A percentile compares a stretch with the other conserved stretches of the same genome.
Conservation (phyloP, 2,113 vertebrate genomes). For the Paratilapia polleni region DNA sequence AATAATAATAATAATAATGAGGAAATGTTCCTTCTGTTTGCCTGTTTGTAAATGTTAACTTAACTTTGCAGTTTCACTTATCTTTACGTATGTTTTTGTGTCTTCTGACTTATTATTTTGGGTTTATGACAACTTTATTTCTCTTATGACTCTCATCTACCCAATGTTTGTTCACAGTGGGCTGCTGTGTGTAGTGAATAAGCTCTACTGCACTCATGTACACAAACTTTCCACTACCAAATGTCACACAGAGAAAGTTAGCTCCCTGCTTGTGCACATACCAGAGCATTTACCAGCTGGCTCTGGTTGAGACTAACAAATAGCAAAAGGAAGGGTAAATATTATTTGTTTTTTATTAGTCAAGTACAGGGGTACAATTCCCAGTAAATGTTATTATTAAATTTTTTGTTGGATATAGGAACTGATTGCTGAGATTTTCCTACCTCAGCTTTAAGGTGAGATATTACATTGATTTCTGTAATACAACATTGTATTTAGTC, state of each 20-base stretch:
- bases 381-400: not conserved
- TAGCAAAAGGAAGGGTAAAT: not conserved
- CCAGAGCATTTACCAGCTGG: too few relatives aligned
- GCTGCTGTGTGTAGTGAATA: not conserved
- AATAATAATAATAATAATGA: constrained; percentile 24
- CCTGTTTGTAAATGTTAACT: not conserved
- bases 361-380: not conserved
- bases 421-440: not conserved
- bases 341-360: not conserved
- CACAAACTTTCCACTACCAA: not conserved
- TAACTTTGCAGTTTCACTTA: not conserved
- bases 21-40: not conserved
- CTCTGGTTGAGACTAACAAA: not conserved
- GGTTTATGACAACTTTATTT: not conserved
- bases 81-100: too few relatives aligned
- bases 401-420: not conserved
- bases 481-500: not conserved
- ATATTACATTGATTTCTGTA: too few relatives aligned
- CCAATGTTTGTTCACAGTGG: not conserved
- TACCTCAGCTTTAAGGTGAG: not conserved
- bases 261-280: not conserved
- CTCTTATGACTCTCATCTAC: not conserved
- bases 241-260: not conserved
- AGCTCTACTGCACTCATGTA: not conserved
- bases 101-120: not conserved